phyloP scores from a whole-genome alignment of 2,113 vertebrate genomes.

The Lipotes vexillifer region DNA sequence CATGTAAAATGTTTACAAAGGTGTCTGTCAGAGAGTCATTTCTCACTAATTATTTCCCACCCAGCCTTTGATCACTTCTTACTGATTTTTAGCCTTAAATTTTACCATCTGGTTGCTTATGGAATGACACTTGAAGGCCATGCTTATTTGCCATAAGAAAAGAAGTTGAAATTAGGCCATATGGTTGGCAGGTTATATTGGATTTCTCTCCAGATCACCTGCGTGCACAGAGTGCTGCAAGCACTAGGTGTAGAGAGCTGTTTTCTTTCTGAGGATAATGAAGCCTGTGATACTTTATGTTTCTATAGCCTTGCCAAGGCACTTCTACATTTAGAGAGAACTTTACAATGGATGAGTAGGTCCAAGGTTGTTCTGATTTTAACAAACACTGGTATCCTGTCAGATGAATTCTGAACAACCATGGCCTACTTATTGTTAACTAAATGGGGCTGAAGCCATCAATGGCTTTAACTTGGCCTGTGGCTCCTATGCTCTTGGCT shows the following conservation, averaged over 20 bases:
- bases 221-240: not conserved
- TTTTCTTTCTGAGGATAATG: not conserved
- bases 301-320: not conserved
- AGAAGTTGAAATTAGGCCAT: not conserved
- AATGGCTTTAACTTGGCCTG: not conserved
- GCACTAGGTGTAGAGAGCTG: not conserved
- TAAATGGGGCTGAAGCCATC: not conserved
- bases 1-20: not conserved
- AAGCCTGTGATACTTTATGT: not conserved
- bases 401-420: not conserved
- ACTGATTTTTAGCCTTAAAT: not conserved
- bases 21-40: not conserved
- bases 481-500: not conserved
- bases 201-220: not conserved
- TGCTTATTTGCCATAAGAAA: not conserved
- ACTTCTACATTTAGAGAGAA: not conserved
- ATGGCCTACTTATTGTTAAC: not conserved
- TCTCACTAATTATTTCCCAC: not conserved
- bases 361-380: not conserved
- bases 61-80: not conserved
- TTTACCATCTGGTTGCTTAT: not conserved
- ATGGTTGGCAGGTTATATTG: not conserved
- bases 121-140: not conserved
- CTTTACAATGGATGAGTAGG: not conserved
- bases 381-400: not conserved